A percentile compares a stretch with the other conserved stretches of the same genome.
phyloP scores from a whole-genome alignment of 1,140 invertebrate genomes.

The Archegozetes longisetosus region DNA sequence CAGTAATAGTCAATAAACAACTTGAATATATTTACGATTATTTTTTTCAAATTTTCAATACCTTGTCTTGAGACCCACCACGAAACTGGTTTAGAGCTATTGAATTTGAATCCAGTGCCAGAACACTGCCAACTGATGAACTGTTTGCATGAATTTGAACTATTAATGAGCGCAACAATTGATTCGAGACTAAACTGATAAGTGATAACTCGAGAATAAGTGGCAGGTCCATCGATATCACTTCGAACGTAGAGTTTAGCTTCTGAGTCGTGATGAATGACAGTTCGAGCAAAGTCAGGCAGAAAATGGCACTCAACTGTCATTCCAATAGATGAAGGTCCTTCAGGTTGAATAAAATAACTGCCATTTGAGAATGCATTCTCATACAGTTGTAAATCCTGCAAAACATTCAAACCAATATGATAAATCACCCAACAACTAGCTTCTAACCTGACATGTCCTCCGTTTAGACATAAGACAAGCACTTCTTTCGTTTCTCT shows the following conservation, averaged over 20 bases:
- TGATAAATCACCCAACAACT: too few relatives aligned
- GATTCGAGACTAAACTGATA: conserved; percentile 19
- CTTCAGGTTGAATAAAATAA: conserved; percentile 22
- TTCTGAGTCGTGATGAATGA: conserved; percentile 24
- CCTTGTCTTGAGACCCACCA: conserved; percentile 20
- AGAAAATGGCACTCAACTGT: conserved; percentile 18
- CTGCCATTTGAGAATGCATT: conserved; percentile 14
- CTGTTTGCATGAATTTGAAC: conserved; percentile 20
- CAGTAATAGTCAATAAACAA: too few relatives aligned
- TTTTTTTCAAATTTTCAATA: neutral
- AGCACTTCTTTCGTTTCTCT: neutral
- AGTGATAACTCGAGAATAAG: conserved; percentile 17
- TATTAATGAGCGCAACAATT: conserved; percentile 18
- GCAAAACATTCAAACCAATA: neutral
- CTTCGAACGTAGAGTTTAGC: conserved; percentile 19
- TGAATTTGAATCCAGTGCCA: conserved; percentile 21
- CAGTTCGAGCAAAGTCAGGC: conserved; percentile 15
- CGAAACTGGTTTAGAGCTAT: conserved; percentile 16
- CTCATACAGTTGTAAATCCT: conserved; percentile 20
- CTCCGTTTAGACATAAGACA: neutral
- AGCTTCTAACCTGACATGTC: conserved; percentile 6
- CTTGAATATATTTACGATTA: too few relatives aligned
- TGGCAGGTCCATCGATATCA: conserved; percentile 15
- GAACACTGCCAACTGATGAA: conserved; percentile 20
- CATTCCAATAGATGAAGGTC: conserved; percentile 17